Evolutionary conservation across 2,888 invertebrate species (phyloP).

Genomic region (Deladenus siricidicola): DNA sequence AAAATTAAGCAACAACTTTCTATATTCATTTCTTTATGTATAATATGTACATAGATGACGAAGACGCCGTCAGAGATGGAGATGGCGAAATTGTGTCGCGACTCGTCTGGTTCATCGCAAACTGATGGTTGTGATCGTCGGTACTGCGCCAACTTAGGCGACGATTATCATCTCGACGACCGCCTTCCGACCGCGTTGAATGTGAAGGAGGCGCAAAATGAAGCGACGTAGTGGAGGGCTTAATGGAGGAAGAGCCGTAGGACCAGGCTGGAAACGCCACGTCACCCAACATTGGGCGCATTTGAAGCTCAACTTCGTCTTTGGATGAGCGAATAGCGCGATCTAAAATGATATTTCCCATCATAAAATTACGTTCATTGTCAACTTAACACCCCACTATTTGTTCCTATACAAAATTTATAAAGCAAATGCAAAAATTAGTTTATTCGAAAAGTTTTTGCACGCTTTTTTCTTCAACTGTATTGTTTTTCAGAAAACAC

Average conservation of each 20-base stretch:
- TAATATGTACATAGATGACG: background rate
- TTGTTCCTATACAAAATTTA: too few species aligned
- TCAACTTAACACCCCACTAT: too few species aligned
- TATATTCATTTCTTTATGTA: too few species aligned
- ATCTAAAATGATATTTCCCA: background rate
- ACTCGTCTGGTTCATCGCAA: conserved; percentile 9
- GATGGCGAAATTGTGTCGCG: conserved; percentile 14
- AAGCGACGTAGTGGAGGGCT: too few species aligned
- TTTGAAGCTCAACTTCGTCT: background rate
- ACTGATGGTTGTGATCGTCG: background rate
- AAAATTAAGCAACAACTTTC: too few species aligned
- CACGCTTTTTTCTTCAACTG: too few species aligned
- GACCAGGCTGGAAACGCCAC: background rate
- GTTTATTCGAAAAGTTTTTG: too few species aligned
- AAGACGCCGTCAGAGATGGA: conserved; percentile 20
- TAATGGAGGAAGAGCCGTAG: too few species aligned
- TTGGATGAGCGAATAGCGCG: background rate
- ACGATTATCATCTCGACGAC: background rate
- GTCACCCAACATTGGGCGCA: background rate
- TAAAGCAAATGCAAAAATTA: too few species aligned
- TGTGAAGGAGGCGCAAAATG: too few species aligned
- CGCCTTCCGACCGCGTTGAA: background rate
- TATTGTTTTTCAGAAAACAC: too few species aligned
- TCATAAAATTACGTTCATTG: too few species aligned
- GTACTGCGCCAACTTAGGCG: background rate